Percentiles rank a stretch among this genome's conserved stretches.
Evolutionary conservation across 2,888 invertebrate genomes (phyloP).

Genomic region (Cerastoderma edule): DNA sequence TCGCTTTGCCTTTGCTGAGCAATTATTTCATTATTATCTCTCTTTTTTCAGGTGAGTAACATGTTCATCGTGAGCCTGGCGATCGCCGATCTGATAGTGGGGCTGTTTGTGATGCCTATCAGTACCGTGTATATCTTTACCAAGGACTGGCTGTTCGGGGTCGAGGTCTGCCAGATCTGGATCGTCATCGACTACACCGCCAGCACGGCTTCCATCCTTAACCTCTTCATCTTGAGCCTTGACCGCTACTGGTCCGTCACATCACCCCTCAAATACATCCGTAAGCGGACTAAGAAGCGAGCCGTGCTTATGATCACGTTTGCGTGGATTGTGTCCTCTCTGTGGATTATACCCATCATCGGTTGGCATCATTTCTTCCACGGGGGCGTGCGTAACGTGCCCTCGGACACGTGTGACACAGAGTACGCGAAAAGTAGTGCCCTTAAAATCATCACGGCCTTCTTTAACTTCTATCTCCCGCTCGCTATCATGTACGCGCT

Average conservation of each 20-base stretch:
- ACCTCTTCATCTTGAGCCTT: slow-evolving; percentile 85
- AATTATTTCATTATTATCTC: too few species aligned
- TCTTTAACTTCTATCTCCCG: slow-evolving; percentile 85
- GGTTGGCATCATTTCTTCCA: slow-evolving; percentile 84
- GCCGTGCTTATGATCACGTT: slow-evolving; percentile 85
- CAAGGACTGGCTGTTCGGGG: slow-evolving; percentile 84
- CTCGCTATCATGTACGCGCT: slow-evolving; percentile 85
- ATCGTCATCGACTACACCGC: slow-evolving; percentile 87
- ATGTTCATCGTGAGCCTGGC: slow-evolving; percentile 86
- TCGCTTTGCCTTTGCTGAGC: too few species aligned
- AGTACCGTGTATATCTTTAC: slow-evolving; percentile 85
- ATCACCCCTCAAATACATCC: slow-evolving; percentile 85
- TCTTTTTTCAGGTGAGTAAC: slow-evolving; percentile 84
- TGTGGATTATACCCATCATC: slow-evolving; percentile 85
- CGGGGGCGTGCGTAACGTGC: slow-evolving; percentile 77
- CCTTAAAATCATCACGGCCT: slow-evolving; percentile 85
- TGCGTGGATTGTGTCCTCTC: slow-evolving; percentile 84
- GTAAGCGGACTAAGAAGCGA: slow-evolving; percentile 84
- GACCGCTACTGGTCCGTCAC: slow-evolving; percentile 86
- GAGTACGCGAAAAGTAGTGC: slow-evolving; percentile 85
- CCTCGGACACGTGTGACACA: slow-evolving; percentile 84
- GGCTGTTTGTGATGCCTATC: slow-evolving; percentile 85
- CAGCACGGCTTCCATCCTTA: slow-evolving; percentile 86
- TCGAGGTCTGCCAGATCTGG: slow-evolving; percentile 86
- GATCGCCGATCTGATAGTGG: slow-evolving; percentile 85